These are phyloP conservation scores for Azemiops feae DNA, from an alignment of 2,113 vertebrate species.

Conservation along the genomic window DNA sequence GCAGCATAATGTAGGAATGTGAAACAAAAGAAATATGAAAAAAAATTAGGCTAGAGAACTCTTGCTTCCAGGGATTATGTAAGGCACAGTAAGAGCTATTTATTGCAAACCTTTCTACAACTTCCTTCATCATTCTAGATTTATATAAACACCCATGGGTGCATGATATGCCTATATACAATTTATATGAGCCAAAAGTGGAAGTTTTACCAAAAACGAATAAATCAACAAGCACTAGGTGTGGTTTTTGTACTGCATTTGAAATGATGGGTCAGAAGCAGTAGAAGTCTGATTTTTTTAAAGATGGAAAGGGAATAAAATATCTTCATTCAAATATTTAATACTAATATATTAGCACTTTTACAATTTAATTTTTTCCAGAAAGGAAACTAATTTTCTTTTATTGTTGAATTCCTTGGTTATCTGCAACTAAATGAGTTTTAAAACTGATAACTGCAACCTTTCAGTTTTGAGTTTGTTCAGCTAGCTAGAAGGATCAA, in stretches of 20 bases:
- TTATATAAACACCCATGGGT: not conserved
- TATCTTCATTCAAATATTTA: not conserved
- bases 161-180: not conserved
- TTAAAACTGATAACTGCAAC: not conserved
- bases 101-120: not conserved
- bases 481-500: not conserved
- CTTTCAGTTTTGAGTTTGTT: not conserved
- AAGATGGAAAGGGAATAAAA: not conserved
- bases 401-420: not conserved
- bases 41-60: not conserved
- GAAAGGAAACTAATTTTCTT: not conserved
- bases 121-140: not conserved
- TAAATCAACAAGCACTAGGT: not conserved
- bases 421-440: slow-evolving; percentile 4
- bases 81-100: not conserved
- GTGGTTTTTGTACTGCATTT: not conserved
- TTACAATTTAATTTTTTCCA: not conserved
- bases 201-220: not conserved
- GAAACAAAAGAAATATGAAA: not conserved
- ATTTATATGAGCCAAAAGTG: not conserved
- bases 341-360: not conserved
- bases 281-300: not conserved
- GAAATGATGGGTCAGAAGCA: not conserved
- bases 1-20: not conserved
- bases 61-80: not conserved